Evolutionary conservation across 2,888 invertebrate genomes (phyloP).

Genomic region (Colostygia pectinataria): DNA sequence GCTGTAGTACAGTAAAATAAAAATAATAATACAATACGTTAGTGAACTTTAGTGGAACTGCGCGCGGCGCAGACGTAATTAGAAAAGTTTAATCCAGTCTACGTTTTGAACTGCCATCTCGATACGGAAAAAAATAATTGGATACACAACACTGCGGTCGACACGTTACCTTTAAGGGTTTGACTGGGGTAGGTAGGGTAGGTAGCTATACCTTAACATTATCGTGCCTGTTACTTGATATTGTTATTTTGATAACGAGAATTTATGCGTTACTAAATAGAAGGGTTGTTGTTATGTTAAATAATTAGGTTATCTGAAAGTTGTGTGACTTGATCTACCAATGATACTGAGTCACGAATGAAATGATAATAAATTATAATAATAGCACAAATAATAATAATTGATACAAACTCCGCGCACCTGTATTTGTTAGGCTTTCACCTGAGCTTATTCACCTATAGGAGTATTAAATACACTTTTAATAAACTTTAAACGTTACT

Average conservation of each 20-base stretch:
- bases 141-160: conserved; percentile 50
- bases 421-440: too few relatives aligned
- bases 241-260: conserved; percentile 15
- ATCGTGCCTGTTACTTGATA: conserved; percentile 19
- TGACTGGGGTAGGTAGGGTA: conserved; percentile 4
- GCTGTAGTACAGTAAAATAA: too few relatives aligned
- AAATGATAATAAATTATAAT: too few relatives aligned
- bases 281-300: conserved; percentile 5
- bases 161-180: conserved; percentile 5
- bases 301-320: conserved; percentile 1
- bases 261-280: conserved; percentile 3
- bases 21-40: conserved; percentile 12
- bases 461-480: too few relatives aligned
- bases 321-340: neutral
- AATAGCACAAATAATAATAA: too few relatives aligned
- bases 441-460: too few relatives aligned
- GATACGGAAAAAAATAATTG: conserved; percentile 58
- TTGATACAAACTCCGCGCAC: too few relatives aligned
- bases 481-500: too few relatives aligned
- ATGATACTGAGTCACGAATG: too few relatives aligned
- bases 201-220: neutral
- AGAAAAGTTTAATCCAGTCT: conserved; percentile 61
- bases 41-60: conserved; percentile 29
- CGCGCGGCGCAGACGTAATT: conserved; percentile 49
- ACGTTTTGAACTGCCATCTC: conserved; percentile 52